Evolutionary conservation across 2,797 vertebrate species (phyloP).

Genomic region (Pangasius krempfi): DNA sequence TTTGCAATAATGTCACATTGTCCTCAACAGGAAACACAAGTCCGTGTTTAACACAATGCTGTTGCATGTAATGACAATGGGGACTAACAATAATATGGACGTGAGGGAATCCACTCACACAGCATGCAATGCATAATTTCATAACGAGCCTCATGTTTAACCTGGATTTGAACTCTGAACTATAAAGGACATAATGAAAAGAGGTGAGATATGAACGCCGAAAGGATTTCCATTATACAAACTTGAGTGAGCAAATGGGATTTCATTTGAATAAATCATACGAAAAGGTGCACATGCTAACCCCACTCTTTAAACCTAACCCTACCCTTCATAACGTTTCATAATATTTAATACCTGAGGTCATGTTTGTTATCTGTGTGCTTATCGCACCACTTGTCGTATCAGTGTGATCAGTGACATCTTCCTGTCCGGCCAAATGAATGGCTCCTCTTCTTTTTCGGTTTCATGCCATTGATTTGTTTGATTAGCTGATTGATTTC

Average conservation of each 20-base stretch:
- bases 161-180: neutral
- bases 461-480: constrained; percentile 79
- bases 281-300: neutral
- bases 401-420: constrained; percentile 77
- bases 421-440: constrained; percentile 80
- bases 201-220: too few species aligned
- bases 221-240: neutral
- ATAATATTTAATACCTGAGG: neutral
- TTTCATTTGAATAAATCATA: neutral
- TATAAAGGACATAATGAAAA: neutral
- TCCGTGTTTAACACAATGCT: neutral
- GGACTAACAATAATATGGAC: too few species aligned
- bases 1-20: neutral
- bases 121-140: neutral
- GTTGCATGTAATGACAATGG: neutral
- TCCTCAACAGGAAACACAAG: neutral
- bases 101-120: neutral
- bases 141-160: neutral
- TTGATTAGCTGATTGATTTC: constrained; percentile 81
- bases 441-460: constrained; percentile 78
- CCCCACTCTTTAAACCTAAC: neutral
- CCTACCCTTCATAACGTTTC: neutral
- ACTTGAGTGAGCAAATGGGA: too few species aligned
- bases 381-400: constrained; percentile 70
- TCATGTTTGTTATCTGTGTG: constrained; percentile 45